phyloP scores from a whole-genome alignment of 2,113 vertebrate species.

The Cephalopterus ornatus region DNA sequence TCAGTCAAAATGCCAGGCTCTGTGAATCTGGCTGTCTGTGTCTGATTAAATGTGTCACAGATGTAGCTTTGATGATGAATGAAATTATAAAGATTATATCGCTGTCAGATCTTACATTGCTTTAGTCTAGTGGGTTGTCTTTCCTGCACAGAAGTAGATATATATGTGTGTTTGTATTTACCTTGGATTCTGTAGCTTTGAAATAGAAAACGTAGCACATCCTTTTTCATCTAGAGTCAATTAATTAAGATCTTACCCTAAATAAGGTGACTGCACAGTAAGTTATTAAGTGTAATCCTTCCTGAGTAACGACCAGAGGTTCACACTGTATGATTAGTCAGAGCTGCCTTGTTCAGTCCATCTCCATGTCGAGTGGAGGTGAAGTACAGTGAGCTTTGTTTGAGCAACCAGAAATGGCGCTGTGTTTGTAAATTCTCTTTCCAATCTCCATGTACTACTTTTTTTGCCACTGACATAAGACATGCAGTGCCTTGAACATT shows the following conservation, averaged over 20 bases:
- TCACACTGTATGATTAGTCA: not conserved
- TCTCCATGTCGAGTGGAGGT: not conserved
- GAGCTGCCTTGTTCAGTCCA: not conserved
- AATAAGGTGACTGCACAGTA: not conserved
- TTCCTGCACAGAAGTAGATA: fast-evolving
- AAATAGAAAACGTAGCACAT: not conserved
- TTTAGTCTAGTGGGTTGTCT: not conserved
- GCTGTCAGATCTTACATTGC: fast-evolving
- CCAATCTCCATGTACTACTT: fast-evolving
- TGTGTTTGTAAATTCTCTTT: not conserved
- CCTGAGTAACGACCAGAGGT: not conserved
- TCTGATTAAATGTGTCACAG: not conserved
- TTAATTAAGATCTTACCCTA: not conserved
- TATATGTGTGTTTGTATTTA: fast-evolving
- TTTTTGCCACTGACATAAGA: fast-evolving
- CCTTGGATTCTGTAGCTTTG: not conserved
- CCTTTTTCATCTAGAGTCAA: not conserved
- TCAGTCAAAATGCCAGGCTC: not conserved
- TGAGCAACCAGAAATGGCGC: not conserved
- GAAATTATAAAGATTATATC: fast-evolving
- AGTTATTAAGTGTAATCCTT: not conserved
- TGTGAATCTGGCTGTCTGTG: not conserved
- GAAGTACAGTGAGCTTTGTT: not conserved
- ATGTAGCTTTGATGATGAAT: not conserved
- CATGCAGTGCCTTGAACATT: fast-evolving